A percentile compares a stretch with the other conserved stretches of the same genome.
Evolutionary conservation across 2,113 vertebrate genomes (phyloP).

Genomic region (Myrmophylax atrothorax): DNA sequence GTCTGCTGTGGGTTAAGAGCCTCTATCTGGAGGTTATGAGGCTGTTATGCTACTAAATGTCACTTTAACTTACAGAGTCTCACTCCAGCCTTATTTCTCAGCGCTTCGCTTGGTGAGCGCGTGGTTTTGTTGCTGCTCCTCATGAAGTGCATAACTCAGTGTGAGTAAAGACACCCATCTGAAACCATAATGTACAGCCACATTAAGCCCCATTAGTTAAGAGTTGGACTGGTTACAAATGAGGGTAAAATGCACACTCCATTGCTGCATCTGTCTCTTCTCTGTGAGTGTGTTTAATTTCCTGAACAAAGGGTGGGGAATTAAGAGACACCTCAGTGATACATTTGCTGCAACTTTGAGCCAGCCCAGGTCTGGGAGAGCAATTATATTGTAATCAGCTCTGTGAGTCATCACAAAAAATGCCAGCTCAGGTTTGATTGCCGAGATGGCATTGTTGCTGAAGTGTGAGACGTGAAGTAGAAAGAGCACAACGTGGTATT

Average conservation of each 20-base stretch:
- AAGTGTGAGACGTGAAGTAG: neutral
- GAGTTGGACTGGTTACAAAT: neutral
- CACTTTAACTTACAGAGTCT: slow-evolving; percentile 24
- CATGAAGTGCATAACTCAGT: neutral
- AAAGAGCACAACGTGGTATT: neutral
- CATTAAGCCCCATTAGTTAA: slow-evolving; percentile 26
- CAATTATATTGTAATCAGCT: slow-evolving; percentile 16
- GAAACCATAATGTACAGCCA: neutral
- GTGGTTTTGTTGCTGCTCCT: neutral
- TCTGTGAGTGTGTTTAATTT: neutral
- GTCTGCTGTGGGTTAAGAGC: slow-evolving; percentile 10
- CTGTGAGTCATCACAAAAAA: slow-evolving; percentile 9
- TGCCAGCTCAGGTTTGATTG: slow-evolving; percentile 34
- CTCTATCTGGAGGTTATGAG: neutral
- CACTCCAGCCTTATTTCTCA: neutral
- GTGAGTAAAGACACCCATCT: neutral
- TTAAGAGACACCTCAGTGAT: neutral
- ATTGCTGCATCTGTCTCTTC: neutral
- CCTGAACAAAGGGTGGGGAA: slow-evolving; percentile 21
- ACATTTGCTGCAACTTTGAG: neutral
- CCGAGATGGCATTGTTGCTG: neutral
- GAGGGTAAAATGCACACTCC: neutral
- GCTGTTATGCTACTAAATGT: slow-evolving; percentile 35
- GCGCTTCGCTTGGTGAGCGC: accelerated
- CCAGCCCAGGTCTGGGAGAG: neutral